Conservation (phyloP, 2,888 invertebrate species). For the Asteroscopus sphinx region DNA sequence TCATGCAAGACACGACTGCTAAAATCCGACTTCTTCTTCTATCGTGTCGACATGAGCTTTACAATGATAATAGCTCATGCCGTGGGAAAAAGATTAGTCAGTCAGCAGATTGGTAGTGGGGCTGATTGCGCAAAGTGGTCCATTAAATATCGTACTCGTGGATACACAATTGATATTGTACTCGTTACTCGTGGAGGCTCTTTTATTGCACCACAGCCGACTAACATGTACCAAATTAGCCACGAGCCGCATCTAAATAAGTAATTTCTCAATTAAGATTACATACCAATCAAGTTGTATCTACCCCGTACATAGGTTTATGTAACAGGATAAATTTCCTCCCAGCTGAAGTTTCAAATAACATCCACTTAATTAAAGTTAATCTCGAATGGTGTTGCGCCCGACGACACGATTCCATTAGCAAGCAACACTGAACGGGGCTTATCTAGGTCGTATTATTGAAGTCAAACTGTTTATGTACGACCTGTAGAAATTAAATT, state of each 20-base stretch:
- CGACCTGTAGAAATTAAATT: slow-evolving; percentile 55
- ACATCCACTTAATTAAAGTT: slow-evolving; percentile 87
- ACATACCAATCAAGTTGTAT: slow-evolving; percentile 30
- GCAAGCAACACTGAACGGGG: slow-evolving; percentile 70
- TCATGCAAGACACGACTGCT: too few relatives aligned
- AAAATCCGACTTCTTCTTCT: too few relatives aligned
- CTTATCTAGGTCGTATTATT: slow-evolving; percentile 68
- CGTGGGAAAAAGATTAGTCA: too few relatives aligned
- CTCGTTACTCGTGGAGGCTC: too few relatives aligned
- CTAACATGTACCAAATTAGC: slow-evolving; percentile 1
- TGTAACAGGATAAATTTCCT: slow-evolving; percentile 77
- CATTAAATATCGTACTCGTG: too few relatives aligned
- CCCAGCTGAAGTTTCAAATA: slow-evolving; percentile 78
- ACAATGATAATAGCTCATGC: too few relatives aligned
- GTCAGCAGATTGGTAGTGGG: too few relatives aligned
- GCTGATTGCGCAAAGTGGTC: too few relatives aligned
- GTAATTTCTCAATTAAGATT: slow-evolving; percentile 31
- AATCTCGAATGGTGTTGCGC: slow-evolving; percentile 81
- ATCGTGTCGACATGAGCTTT: too few relatives aligned
- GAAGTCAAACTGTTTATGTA: slow-evolving; percentile 64
- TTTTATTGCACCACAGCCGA: too few relatives aligned
- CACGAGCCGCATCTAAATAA: neutral
- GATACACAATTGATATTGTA: too few relatives aligned
- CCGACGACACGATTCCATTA: slow-evolving; percentile 83
- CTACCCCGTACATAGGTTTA: slow-evolving; percentile 60